Evolutionary conservation across 2,888 invertebrate genomes (phyloP).

Genomic region (Microdon myrmicae): DNA sequence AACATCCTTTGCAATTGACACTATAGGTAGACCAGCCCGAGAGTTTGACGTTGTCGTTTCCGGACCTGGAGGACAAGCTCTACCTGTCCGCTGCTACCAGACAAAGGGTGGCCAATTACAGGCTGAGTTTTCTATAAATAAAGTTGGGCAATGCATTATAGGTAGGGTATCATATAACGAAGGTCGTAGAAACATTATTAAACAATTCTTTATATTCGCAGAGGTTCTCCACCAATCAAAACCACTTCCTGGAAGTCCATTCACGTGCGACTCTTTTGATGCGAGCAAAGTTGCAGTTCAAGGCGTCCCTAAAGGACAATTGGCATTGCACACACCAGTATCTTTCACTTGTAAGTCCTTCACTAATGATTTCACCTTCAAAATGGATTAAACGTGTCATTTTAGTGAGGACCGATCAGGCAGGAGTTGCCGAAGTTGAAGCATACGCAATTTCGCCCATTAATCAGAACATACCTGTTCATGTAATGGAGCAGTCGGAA

Average conservation of each 20-base stretch:
- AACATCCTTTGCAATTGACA: slow-evolving; percentile 89
- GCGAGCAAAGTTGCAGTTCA: slow-evolving; percentile 83
- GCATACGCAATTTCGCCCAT: slow-evolving; percentile 88
- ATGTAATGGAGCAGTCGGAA: slow-evolving; percentile 78
- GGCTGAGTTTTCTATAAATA: slow-evolving; percentile 90
- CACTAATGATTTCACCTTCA: neutral
- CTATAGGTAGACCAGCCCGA: slow-evolving; percentile 82
- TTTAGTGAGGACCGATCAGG: slow-evolving; percentile 81
- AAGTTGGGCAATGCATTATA: slow-evolving; percentile 76
- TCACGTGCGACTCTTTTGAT: slow-evolving; percentile 92
- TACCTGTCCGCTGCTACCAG: slow-evolving; percentile 93
- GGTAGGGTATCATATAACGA: slow-evolving; percentile 67
- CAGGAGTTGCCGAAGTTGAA: slow-evolving; percentile 86
- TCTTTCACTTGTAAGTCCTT: slow-evolving; percentile 80
- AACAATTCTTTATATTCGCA: slow-evolving; percentile 66
- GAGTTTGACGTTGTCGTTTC: slow-evolving; percentile 93
- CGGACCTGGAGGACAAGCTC: slow-evolving; percentile 80
- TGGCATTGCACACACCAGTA: slow-evolving; percentile 85
- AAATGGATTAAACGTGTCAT: slow-evolving; percentile 20
- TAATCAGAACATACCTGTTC: slow-evolving; percentile 83
- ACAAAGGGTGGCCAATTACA: slow-evolving; percentile 94
- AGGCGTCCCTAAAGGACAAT: slow-evolving; percentile 78
- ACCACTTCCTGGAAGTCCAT: slow-evolving; percentile 92
- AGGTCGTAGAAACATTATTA: too few relatives aligned
- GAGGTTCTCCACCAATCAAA: slow-evolving; percentile 92